Conservation (phyloP, 1,140 invertebrate genomes). For the Ladona fulva region DNA sequence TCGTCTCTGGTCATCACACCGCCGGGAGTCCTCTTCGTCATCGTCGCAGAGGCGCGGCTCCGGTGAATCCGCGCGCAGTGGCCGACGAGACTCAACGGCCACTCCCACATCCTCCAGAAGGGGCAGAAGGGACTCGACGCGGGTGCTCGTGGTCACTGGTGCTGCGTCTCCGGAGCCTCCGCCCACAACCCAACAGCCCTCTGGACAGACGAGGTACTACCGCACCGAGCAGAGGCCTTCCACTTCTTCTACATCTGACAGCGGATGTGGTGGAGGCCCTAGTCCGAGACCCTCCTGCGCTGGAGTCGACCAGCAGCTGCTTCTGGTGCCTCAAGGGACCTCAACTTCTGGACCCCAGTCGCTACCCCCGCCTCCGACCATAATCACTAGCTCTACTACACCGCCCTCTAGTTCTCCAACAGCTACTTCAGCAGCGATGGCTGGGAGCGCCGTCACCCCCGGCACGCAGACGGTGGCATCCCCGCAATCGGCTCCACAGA, state of each 20-base stretch:
- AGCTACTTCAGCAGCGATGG: constrained; percentile 14
- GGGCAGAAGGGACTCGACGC: constrained; percentile 40
- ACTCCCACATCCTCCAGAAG: constrained; percentile 35
- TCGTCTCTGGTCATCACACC: constrained; percentile 52
- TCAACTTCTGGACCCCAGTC: constrained; percentile 14
- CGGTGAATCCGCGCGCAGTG: constrained; percentile 39
- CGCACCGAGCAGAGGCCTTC: constrained; percentile 56
- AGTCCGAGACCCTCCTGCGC: constrained; percentile 17
- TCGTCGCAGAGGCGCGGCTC: constrained; percentile 44
- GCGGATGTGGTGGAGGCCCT: constrained; percentile 29
- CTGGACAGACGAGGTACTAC: neutral
- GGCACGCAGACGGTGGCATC: constrained; percentile 24
- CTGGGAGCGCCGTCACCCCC: constrained; percentile 20
- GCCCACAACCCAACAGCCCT: neutral
- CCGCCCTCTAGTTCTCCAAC: constrained; percentile 64
- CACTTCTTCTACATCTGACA: constrained; percentile 66
- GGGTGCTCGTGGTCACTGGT: neutral
- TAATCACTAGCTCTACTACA: constrained; percentile 69
- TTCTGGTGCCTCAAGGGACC: constrained; percentile 17
- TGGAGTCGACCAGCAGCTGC: neutral
- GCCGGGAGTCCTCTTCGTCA: constrained; percentile 44
- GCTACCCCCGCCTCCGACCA: constrained; percentile 60
- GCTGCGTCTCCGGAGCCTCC: neutral
- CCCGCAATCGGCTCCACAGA: constrained; percentile 39
- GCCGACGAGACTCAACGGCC: constrained; percentile 52